Base-by-base conservation (phyloP, 2,888 invertebrate genomes). In the Trichacis sp. region DNA sequence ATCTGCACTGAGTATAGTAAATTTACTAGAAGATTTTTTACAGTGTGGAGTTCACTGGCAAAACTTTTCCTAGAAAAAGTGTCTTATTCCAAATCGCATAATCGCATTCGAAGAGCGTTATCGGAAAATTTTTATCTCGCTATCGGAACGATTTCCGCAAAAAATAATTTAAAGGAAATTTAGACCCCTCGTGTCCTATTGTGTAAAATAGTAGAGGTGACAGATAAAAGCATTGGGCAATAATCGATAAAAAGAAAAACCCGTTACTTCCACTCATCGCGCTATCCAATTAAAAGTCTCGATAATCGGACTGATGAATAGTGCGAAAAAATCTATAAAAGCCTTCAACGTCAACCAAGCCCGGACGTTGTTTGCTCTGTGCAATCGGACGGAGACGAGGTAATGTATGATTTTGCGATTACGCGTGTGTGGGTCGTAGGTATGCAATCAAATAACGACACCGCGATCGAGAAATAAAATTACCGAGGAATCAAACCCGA, bases 261-360 rank as follows among this genome's bases (percentile, higher is more conserved):
- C 64, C 56, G 64, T 74, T 73, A 72, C 48, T 70, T 73, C 68
- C 69, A 69, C 70, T 70, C 68, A 59, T 70, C 62, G 73, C 69
- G 64, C 68, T 67, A 66, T 71, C 75, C 74, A 73, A 77, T 79
- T 76, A 77, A 77, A 73, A 71, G 64, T 66, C 64, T 69, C 68
- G 72, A 77, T 77, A 71, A 78, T 73, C 72, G 68, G 64, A 64
- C 69, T 55, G 70, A 64, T 71, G 73, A 75, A 73, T 72, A 69
- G 54, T 55, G 62, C 63, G 64, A 72, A 74, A 72, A 73, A 69
- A 70, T 73, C 72, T 60, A 72, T 75, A 71, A 73, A 66, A 65
- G 69, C 60, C 64, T 62, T 63, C 51, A 36, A 50, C 46, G 58
- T 69, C 57, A 54, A 64, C 61, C 68, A 3, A 62, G 54, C 47